A percentile compares a stretch with the other conserved stretches of the same genome.
phyloP scores from a whole-genome alignment of 2,797 vertebrate genomes.

The Geotrypetes seraphini region DNA sequence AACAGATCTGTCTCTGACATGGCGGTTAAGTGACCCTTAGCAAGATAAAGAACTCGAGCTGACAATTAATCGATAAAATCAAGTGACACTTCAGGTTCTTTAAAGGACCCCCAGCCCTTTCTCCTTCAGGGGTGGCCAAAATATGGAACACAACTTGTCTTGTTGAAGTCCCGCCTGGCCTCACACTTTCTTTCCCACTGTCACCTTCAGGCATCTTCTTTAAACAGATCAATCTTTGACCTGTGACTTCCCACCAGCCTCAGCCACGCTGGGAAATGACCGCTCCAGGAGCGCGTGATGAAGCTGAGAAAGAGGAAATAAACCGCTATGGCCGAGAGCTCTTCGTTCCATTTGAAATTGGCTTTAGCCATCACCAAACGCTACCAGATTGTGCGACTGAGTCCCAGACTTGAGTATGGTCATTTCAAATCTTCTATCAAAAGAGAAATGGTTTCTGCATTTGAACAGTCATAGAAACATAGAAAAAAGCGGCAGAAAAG shows the following conservation, averaged over 20 bases:
- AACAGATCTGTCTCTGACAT: conserved; percentile 1
- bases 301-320: neutral
- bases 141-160: conserved; percentile 11
- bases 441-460: too few relatives aligned
- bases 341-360: neutral
- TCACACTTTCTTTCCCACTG: conserved; percentile 17
- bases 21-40: conserved; percentile 23
- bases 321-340: neutral
- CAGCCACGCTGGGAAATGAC: too few relatives aligned
- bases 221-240: conserved; percentile 45
- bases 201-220: conserved; percentile 47
- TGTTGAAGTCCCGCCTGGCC: conserved; percentile 16
- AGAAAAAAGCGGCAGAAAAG: too few relatives aligned
- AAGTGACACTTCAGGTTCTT: conserved; percentile 51
- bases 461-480: too few relatives aligned
- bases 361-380: too few relatives aligned
- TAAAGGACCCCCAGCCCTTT: neutral
- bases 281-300: too few relatives aligned
- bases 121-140: neutral
- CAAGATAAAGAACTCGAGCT: conserved; percentile 24
- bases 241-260: conserved; percentile 10
- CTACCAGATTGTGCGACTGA: too few relatives aligned
- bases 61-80: conserved; percentile 57
- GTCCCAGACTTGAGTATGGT: too few relatives aligned
- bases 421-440: too few relatives aligned